A percentile compares a stretch with the other conserved stretches of the same genome.
Conservation (phyloP, 2,888 invertebrate genomes). For the Andrena bicolor region DNA sequence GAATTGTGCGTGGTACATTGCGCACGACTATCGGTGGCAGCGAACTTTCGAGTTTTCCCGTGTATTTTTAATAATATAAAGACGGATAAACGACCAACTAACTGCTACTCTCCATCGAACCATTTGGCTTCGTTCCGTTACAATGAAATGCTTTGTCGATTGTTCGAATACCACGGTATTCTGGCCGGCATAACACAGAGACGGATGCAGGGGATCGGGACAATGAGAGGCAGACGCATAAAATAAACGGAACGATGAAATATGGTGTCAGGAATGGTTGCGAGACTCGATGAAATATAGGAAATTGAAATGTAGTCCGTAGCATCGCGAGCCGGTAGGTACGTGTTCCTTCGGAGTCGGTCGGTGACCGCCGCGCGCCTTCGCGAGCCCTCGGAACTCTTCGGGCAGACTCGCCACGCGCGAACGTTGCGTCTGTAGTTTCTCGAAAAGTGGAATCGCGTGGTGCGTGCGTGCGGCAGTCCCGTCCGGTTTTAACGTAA, state of each 20-base stretch:
- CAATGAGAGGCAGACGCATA: constrained; percentile 26
- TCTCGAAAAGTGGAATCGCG: constrained; percentile 52
- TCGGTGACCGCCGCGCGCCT: not conserved
- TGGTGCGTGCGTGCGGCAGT: constrained; percentile 12
- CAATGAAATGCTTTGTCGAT: constrained; percentile 21
- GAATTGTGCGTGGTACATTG: no score
- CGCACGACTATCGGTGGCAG: no score
- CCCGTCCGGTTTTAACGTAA: not conserved
- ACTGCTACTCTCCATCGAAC: not conserved
- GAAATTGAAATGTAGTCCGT: constrained; percentile 4
- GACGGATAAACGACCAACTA: not conserved
- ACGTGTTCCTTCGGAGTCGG: constrained; percentile 19
- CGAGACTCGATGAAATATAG: constrained; percentile 20
- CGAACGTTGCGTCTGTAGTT: constrained; percentile 30
- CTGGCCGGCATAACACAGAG: constrained; percentile 1
- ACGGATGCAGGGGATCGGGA: constrained; percentile 1
- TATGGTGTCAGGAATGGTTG: constrained; percentile 12
- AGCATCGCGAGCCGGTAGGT: not conserved
- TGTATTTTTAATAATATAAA: no score
- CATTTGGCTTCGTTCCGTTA: not conserved
- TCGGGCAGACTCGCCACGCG: constrained; percentile 39
- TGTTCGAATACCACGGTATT: constrained; percentile 17
- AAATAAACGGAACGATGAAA: constrained; percentile 24
- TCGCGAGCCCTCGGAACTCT: constrained; percentile 40
- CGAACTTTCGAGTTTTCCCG: no score